These are phyloP conservation scores for Bergia puertoricense DNA, from an alignment of 92 coral and sea anemone genomes.

Conservation along the genomic window DNA sequence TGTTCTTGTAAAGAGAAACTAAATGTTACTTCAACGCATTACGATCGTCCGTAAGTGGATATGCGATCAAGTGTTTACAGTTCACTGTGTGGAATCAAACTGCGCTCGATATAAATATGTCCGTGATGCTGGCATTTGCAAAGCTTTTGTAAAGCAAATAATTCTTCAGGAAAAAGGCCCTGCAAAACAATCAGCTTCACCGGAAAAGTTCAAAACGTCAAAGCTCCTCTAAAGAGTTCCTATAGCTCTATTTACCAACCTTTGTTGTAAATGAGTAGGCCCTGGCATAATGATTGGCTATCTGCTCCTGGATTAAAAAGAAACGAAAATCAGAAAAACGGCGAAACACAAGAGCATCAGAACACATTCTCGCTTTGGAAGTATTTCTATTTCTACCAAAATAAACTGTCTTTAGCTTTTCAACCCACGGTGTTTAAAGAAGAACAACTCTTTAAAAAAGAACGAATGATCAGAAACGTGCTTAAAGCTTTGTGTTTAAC, in stretches of 20 bases:
- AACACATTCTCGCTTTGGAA: neutral
- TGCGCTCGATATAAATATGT: too few relatives aligned
- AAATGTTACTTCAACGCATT: too few relatives aligned
- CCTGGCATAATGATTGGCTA: conserved; percentile 86
- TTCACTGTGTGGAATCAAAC: too few relatives aligned
- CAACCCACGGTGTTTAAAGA: too few relatives aligned
- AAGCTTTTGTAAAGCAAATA: too few relatives aligned
- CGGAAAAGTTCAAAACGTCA: too few relatives aligned
- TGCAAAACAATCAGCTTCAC: neutral
- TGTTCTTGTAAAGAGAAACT: too few relatives aligned
- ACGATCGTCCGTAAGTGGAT: too few relatives aligned
- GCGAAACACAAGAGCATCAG: neutral
- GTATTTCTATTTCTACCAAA: neutral
- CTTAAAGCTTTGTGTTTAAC: neutral
- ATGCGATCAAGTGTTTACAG: too few relatives aligned
- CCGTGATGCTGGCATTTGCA: too few relatives aligned
- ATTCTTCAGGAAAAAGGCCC: neutral
- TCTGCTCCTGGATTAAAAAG: conserved; percentile 73
- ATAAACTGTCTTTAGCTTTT: neutral
- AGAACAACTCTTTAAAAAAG: neutral
- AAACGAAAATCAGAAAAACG: neutral
- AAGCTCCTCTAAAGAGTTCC: neutral
- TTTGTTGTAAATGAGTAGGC: conserved; percentile 96
- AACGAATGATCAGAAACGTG: neutral
- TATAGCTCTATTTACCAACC: conserved; percentile 43